Evolutionary conservation across 2,797 vertebrate genomes (phyloP).

Genomic region (Gila robusta): DNA sequence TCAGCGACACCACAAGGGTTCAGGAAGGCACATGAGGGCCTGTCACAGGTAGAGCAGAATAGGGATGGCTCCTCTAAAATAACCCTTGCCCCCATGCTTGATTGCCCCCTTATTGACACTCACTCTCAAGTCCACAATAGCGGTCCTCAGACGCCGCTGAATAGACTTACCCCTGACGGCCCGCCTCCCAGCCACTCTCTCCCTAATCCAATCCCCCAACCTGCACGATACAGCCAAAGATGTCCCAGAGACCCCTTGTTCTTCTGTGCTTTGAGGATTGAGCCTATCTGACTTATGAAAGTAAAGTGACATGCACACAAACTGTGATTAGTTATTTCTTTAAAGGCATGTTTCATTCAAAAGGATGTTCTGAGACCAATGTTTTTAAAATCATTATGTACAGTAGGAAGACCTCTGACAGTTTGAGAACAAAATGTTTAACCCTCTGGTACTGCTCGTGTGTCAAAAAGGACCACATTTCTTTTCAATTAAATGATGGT

Average conservation of each 20-base stretch:
- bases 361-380: neutral
- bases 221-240: slow-evolving; percentile 46
- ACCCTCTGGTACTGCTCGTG: no score
- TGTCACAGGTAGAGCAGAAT: slow-evolving; percentile 91
- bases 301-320: neutral
- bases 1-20: slow-evolving; percentile 84
- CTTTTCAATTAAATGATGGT: no score
- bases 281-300: slow-evolving; percentile 15
- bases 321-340: neutral
- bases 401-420: neutral
- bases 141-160: slow-evolving; percentile 90
- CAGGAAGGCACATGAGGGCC: slow-evolving; percentile 93
- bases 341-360: neutral
- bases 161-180: slow-evolving; percentile 89
- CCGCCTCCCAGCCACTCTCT: slow-evolving; percentile 75
- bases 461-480: no score
- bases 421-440: neutral
- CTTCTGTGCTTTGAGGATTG: slow-evolving; percentile 12
- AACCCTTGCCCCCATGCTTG: slow-evolving; percentile 93
- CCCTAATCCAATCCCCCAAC: slow-evolving; percentile 71
- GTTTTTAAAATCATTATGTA: neutral
- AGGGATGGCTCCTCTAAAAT: slow-evolving; percentile 89
- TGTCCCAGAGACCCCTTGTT: slow-evolving; percentile 15
- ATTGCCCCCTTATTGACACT: slow-evolving; percentile 96
- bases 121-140: slow-evolving; percentile 92